phyloP scores from a whole-genome alignment of 2,888 invertebrate genomes.

The Cerastis leucographa region DNA sequence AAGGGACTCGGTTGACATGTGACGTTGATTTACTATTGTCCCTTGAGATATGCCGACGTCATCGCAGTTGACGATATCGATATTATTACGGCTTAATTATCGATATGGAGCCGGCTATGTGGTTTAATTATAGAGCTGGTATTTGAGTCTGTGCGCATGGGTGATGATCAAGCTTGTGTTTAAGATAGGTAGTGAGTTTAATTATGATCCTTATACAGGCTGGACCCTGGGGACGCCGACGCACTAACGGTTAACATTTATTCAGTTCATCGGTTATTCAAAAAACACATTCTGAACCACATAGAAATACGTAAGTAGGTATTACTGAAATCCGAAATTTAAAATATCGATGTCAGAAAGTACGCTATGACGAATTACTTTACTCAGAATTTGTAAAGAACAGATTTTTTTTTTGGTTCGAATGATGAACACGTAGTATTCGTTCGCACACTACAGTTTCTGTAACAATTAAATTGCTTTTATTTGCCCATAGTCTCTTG shows the following conservation, averaged over 20 bases:
- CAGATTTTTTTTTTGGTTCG: background rate
- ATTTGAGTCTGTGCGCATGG: constrained; percentile 11
- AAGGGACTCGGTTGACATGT: constrained; percentile 87
- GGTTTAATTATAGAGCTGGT: constrained; percentile 59
- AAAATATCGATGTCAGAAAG: too few species aligned
- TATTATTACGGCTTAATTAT: constrained; percentile 71
- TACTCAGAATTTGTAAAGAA: too few species aligned
- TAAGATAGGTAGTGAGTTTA: background rate
- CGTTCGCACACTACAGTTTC: too few species aligned
- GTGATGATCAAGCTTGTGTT: constrained; percentile 4
- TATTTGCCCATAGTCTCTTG: background rate
- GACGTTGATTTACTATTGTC: constrained; percentile 90
- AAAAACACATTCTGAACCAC: too few species aligned
- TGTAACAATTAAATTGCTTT: background rate
- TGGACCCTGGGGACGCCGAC: too few species aligned
- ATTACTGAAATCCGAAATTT: too few species aligned
- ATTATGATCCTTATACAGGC: background rate
- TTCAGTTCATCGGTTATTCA: background rate
- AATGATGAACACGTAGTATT: background rate
- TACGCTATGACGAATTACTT: too few species aligned
- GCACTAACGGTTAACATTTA: background rate
- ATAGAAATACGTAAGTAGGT: too few species aligned
- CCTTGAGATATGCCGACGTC: constrained; percentile 83
- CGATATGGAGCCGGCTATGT: constrained; percentile 54
- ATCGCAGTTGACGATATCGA: constrained; percentile 73